phyloP scores from a whole-genome alignment of 2,113 vertebrate species.

The Pedetes capensis region DNA sequence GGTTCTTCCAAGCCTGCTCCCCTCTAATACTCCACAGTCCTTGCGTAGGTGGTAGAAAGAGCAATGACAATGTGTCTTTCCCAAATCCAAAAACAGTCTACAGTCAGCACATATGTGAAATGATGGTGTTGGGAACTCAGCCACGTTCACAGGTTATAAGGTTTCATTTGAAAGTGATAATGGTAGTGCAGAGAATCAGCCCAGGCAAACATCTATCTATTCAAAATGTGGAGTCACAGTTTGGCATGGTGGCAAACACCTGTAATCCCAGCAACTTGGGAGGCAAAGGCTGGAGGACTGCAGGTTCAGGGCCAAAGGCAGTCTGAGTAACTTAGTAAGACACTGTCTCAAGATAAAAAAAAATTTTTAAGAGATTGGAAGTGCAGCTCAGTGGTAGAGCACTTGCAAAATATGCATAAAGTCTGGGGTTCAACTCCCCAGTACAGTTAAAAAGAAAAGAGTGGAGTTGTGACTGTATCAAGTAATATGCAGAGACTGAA shows the following conservation, averaged over 20 bases:
- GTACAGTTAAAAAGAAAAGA: too few species aligned
- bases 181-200: neutral
- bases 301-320: too few species aligned
- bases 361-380: too few species aligned
- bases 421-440: too few species aligned
- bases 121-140: neutral
- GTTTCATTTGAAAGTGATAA: neutral
- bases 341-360: too few species aligned
- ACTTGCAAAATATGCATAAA: too few species aligned
- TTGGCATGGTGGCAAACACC: too few species aligned
- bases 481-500: neutral
- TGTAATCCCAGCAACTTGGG: too few species aligned
- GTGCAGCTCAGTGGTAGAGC: too few species aligned
- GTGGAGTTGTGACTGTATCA: neutral
- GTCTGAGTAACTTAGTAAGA: too few species aligned
- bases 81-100: neutral
- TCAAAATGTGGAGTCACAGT: neutral
- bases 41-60: neutral
- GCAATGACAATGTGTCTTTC: neutral
- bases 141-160: neutral
- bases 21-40: neutral
- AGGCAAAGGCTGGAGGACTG: too few species aligned
- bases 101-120: neutral
- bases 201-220: neutral
- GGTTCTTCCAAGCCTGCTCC: neutral